These are phyloP conservation scores for Eurypyga helias DNA, from an alignment of 2,113 vertebrate species.

Conservation along the genomic window DNA sequence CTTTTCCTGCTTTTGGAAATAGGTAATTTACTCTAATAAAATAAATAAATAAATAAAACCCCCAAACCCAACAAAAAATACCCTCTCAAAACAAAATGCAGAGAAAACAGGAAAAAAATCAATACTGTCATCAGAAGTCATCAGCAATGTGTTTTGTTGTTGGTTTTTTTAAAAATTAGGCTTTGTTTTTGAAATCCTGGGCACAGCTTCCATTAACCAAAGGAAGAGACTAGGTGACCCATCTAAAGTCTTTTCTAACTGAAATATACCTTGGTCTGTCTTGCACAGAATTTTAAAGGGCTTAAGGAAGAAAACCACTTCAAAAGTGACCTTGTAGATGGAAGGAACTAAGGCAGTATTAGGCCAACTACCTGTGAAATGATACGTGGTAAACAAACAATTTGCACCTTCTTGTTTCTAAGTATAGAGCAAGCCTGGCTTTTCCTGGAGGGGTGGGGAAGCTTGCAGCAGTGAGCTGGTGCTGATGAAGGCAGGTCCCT, in stretches of 20 bases:
- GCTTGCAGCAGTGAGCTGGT: neutral
- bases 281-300: conserved; percentile 38
- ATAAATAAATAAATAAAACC: neutral
- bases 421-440: neutral
- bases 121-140: neutral
- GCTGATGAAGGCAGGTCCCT: neutral
- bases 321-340: conserved; percentile 50
- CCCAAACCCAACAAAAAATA: neutral
- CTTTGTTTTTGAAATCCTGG: conserved; percentile 17
- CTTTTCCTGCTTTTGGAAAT: conserved; percentile 45
- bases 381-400: conserved; percentile 17
- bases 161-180: neutral
- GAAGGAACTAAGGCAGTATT: neutral
- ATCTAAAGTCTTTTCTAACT: neutral
- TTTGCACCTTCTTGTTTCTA: conserved; percentile 35
- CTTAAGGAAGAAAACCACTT: conserved; percentile 37
- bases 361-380: conserved; percentile 7
- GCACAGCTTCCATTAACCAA: conserved; percentile 29
- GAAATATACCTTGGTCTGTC: neutral
- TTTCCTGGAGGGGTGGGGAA: neutral
- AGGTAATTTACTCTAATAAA: conserved; percentile 55
- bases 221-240: neutral
- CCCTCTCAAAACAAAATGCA: neutral
- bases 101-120: conserved; percentile 33
- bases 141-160: neutral